Percentiles rank a stretch among this genome's conserved stretches.
Evolutionary conservation across 2,113 vertebrate species (phyloP).

Genomic region (Dasyprocta punctata): DNA sequence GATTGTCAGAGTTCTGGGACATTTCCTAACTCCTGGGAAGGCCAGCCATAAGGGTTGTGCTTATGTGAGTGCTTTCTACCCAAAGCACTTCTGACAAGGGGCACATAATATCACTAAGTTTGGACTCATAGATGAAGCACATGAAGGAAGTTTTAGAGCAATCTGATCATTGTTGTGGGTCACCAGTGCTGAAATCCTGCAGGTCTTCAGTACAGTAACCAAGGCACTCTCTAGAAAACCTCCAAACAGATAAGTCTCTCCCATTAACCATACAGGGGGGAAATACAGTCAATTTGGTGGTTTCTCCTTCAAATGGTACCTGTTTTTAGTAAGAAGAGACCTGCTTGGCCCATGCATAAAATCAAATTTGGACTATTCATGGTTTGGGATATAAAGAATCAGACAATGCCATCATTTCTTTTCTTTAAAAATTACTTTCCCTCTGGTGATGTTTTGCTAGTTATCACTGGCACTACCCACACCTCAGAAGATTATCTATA

Average conservation of each 20-base stretch:
- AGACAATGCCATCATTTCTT: neutral
- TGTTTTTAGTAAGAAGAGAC: neutral
- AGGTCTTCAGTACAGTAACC: neutral
- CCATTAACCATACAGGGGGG: neutral
- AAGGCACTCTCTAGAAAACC: neutral
- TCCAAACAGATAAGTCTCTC: neutral
- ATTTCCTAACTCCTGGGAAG: neutral
- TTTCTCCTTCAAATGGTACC: neutral
- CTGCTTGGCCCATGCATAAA: neutral
- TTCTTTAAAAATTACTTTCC: neutral
- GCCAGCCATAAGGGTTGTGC: neutral
- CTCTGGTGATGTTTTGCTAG: neutral
- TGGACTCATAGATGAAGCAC: neutral
- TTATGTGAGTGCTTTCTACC: neutral
- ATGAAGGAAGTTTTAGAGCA: neutral
- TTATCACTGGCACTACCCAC: neutral
- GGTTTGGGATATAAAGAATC: neutral
- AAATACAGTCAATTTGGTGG: neutral
- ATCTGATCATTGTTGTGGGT: neutral
- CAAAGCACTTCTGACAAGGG: neutral
- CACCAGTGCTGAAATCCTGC: neutral
- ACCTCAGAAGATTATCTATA: neutral
- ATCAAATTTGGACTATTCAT: neutral
- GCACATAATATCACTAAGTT: neutral
- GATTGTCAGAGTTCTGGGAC: neutral